phyloP scores from a whole-genome alignment of 2,113 vertebrate species.

The Cyprinodon brontotheroides region DNA sequence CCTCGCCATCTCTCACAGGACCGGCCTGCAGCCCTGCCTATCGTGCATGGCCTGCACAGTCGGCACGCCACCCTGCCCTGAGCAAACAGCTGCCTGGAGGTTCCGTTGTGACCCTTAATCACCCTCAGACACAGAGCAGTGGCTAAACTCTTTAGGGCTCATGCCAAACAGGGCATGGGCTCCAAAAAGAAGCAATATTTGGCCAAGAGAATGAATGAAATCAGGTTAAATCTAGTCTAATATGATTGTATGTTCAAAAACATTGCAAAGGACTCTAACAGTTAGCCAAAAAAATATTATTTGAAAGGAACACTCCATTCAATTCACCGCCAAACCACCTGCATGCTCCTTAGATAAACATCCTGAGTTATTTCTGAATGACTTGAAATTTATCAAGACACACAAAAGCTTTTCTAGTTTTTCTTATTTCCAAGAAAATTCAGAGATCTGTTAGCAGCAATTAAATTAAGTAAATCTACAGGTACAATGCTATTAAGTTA shows the following conservation, averaged over 20 bases:
- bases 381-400: background rate
- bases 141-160: background rate
- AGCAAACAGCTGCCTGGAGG: conserved; percentile 54
- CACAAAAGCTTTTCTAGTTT: conserved; percentile 1
- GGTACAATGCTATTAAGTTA: background rate
- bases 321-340: conserved; percentile 19
- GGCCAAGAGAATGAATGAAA: conserved; percentile 26
- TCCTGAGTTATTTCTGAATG: conserved; percentile 6
- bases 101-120: conserved; percentile 41
- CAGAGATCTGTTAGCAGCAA: background rate
- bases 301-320: conserved; percentile 2
- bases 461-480: background rate
- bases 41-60: conserved; percentile 34
- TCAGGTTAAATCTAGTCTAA: background rate
- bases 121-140: conserved; percentile 40
- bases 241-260: background rate
- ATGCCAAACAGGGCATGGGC: conserved; percentile 32
- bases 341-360: conserved; percentile 21
- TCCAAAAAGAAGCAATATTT: conserved; percentile 29
- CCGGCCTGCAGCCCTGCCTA: conserved; percentile 21
- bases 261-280: background rate
- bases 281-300: background rate
- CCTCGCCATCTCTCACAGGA: conserved; percentile 58
- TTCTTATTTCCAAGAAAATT: background rate
- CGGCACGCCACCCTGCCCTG: conserved; percentile 35